phyloP scores from a whole-genome alignment of 2,113 vertebrate genomes.

The Rallus limicola region DNA sequence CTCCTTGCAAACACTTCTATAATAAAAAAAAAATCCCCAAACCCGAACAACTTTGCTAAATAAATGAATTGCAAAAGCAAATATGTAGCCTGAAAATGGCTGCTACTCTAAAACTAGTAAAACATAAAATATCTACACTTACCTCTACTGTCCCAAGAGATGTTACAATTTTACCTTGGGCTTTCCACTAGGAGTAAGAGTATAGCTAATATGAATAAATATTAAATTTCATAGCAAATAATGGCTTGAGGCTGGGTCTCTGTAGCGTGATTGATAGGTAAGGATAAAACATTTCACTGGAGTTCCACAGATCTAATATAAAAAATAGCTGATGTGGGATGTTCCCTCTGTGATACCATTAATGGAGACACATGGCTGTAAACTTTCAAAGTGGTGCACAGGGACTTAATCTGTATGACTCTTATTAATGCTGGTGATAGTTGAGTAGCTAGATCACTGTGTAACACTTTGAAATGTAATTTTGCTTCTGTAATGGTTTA shows the following conservation, averaged over 20 bases:
- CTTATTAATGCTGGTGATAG: neutral
- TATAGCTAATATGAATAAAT: neutral
- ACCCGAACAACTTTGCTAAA: neutral
- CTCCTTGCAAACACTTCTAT: neutral
- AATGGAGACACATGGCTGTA: neutral
- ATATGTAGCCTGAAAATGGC: neutral
- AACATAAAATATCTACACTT: neutral
- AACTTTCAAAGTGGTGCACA: neutral
- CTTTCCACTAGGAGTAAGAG: neutral
- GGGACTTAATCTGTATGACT: neutral
- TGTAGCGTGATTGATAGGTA: neutral
- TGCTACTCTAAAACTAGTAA: neutral
- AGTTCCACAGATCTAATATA: neutral
- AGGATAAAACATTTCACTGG: slow-evolving; percentile 3
- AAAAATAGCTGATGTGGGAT: neutral
- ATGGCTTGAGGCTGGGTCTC: neutral
- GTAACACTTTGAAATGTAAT: neutral
- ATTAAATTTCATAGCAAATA: neutral
- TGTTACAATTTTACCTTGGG: neutral
- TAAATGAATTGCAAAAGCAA: neutral
- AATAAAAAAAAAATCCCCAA: neutral
- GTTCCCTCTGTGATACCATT: neutral
- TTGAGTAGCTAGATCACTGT: neutral
- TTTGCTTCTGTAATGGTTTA: neutral
- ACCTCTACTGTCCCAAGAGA: neutral